Evolutionary conservation across 2,113 vertebrate species (phyloP), one percentile per base, ranked within the genome.

Genomic region (Ciconia maguari): DNA sequence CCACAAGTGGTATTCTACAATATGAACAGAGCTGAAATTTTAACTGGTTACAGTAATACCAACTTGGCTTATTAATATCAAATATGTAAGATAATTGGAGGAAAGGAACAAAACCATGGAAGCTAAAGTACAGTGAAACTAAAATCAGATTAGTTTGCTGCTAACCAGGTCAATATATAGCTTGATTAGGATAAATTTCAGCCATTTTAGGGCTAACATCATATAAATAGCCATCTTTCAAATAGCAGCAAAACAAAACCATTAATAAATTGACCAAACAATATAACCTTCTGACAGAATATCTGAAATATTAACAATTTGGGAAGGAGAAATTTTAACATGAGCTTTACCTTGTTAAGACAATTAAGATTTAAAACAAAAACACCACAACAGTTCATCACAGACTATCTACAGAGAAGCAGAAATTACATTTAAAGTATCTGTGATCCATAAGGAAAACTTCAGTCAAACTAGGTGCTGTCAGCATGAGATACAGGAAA

Each of bases 101-200:
- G 66, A 76, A 87, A 94, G 72, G 54, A 92, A 93, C 41, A 87
- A 95, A 95, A 86, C 16, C 60, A 91, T 79, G 44, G 64, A 89
- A 91, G 75, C 54, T 94, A 3, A 92, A 87, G 58, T 58, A 77
- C 74, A 94, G 18, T 64, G 76, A 89, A 89, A 91, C 48, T 87
- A 91, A 94, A 96, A 94, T 96, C 61, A 69, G 57, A 96, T 96
- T 95, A 92, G 61, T 85, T 80, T 91, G 77, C 72, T 91, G 68
- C 87, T 97, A 92, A 94, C 25, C 10, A 83, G 72, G 76, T 85
- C 76, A 96, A 88, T 70, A 94, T 49, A 84, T 26, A 84, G 49
- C 75, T 87, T 95, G 74, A 95, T 89, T 86, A 95, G 41, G 61
- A 95, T 44, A 92, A 75, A 90, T 77, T 41, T 75, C 77, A 95